A percentile compares a stretch with the other conserved stretches of the same genome.
These are phyloP conservation scores for Characodon lateralis DNA, from an alignment of 2,797 vertebrate genomes.

Conservation along the genomic window DNA sequence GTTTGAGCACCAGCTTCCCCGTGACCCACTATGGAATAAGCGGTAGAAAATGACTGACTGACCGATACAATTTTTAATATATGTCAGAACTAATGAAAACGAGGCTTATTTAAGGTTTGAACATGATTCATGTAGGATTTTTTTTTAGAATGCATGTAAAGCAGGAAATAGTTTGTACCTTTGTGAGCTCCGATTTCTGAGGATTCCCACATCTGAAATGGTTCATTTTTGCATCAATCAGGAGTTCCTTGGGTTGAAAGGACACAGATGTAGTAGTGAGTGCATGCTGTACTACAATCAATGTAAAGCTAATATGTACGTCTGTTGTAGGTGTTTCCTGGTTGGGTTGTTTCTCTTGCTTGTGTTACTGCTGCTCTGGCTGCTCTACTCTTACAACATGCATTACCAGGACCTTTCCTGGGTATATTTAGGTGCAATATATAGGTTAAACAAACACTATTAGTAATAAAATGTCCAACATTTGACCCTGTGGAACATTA, in stretches of 20 bases:
- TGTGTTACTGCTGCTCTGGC: background rate
- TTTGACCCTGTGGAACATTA: background rate
- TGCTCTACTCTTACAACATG: background rate
- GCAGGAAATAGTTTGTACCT: conserved; percentile 55
- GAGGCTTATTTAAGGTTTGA: too few species aligned
- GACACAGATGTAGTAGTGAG: conserved; percentile 16
- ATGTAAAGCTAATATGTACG: background rate
- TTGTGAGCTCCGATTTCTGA: conserved; percentile 72
- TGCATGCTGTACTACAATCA: background rate
- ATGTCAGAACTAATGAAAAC: too few species aligned
- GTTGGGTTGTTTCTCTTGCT: background rate
- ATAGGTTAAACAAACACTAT: background rate
- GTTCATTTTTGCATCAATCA: conserved; percentile 82
- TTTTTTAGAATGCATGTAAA: too few species aligned
- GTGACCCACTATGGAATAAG: too few species aligned
- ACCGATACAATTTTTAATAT: background rate
- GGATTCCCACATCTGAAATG: conserved; percentile 81
- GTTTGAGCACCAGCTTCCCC: too few species aligned
- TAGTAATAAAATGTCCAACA: background rate
- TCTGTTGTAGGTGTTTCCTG: background rate
- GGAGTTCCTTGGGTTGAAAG: conserved; percentile 76
- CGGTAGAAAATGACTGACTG: too few species aligned
- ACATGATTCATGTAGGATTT: too few species aligned
- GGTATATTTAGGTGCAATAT: background rate
- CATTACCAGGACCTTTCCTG: too few species aligned